Base-by-base conservation (phyloP, 2,113 vertebrate genomes). In the Podarcis raffonei region DNA sequence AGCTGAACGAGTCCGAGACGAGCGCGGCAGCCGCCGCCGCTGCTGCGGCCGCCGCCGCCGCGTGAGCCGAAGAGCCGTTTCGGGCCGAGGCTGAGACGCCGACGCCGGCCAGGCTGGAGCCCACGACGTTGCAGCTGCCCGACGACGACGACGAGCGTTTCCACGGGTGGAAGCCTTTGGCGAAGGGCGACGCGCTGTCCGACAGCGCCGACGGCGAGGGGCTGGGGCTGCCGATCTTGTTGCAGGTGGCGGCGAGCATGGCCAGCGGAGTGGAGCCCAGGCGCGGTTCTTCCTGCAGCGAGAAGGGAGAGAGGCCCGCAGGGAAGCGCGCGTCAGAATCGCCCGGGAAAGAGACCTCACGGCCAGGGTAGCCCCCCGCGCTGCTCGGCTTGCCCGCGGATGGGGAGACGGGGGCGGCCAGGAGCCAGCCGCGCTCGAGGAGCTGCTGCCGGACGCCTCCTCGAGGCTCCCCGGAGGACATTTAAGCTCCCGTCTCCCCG, bases 171-270 rank as follows among this genome's bases (percentile, higher is more conserved):
- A 99, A 99, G 88, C 99, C 98, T 96, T 99, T 99, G 68, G 97
- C 98, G 95, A 98, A 99, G 5, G 98, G 98, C 39, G 98, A 96
- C n/a, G 98, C 96, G 94, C 97, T 98, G 98, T 99, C 98, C 96
- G 98, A 98, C 91, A 99, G 97, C 62, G 98, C 94, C 42, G 98
- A 99, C 57, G 98, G 98, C 90, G 99, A 99, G 89, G 98, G 98
- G 97, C 98, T 98, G 95, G 98, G 98, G 94, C 98, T 99, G 96
- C 99, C 98, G 95, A 99, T 99, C 97, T 99, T 99, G 95, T 99
- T 99, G 92, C 99, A 99, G 96, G 99, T 99, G 94, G 99, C 99
- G 91, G 99, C 99, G 89, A 99, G 97, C 99, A 99, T 99, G 98
- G 98, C 99, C 98, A 99, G 97, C 95, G 99, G 99, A 97, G 99